Percentiles rank a stretch among this genome's conserved stretches.
Conservation (phyloP, 2,113 vertebrate species). For the Sorex araneus region DNA sequence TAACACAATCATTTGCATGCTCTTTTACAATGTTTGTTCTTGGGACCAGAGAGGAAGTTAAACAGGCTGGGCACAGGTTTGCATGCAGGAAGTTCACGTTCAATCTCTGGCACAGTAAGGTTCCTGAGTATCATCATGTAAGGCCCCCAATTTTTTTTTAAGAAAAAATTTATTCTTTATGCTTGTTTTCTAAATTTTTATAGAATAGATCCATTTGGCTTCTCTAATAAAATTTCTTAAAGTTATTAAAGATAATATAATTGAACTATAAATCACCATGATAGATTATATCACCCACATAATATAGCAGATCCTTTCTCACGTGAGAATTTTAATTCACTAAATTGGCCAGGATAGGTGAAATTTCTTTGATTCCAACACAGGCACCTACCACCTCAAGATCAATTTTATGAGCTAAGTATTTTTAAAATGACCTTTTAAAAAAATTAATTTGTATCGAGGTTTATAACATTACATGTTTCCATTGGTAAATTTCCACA, state of each 20-base stretch:
- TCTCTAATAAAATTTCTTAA: background rate
- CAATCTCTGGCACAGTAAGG: too few relatives aligned
- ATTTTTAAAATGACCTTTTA: background rate
- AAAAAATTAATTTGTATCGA: background rate
- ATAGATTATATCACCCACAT: background rate
- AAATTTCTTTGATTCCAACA: background rate
- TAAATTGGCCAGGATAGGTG: background rate
- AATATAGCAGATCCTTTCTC: background rate
- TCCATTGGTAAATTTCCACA: background rate
- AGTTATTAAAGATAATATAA: slow-evolving; percentile 52
- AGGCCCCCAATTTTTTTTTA: too few relatives aligned
- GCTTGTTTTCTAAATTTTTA: slow-evolving; percentile 32
- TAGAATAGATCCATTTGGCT: background rate
- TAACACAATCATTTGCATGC: background rate
- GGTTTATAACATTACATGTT: background rate
- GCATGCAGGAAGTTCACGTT: too few relatives aligned
- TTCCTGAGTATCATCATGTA: too few relatives aligned
- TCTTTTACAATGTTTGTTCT: background rate
- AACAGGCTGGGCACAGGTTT: too few relatives aligned
- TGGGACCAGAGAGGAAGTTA: too few relatives aligned
- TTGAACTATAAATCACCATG: slow-evolving; percentile 31
- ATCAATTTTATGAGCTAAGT: background rate
- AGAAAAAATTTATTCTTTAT: background rate
- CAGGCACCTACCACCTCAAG: background rate
- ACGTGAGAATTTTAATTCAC: background rate